Base-by-base conservation (phyloP, 2,888 invertebrate species). In the Apotomis betuletana region DNA sequence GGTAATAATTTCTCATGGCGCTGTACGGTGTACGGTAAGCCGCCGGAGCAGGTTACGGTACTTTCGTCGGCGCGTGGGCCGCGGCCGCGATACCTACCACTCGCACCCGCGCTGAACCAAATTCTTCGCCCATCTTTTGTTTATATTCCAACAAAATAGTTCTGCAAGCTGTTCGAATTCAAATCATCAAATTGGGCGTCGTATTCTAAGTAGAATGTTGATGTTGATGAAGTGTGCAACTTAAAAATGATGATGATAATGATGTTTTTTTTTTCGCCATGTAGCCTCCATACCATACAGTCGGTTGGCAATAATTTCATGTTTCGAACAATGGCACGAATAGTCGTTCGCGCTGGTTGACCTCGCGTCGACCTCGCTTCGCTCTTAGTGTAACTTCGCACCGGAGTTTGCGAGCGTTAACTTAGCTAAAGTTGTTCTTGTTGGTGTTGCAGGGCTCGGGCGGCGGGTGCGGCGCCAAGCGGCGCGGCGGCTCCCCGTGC, bases 391-490 rank as follows among this genome's bases (percentile, higher is more conserved):
- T 49, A 57, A 62, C 67, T 41, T 61, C 41, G 55, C 38, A 60
- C 51, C n/a, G 57, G 60, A 55, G 62, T 59, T 62, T 44, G 38
- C 46, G 51, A 67, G 27, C 13, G 44, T 51, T 67, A 55, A 27
- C 71, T 71, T 67, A 55, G 41, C 71, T 71, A 65, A 49, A 44
- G 61, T 49, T 74, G 73, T 78, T 77, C 15, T 58, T 12, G 82
- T 77, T 84, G 80, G 77, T 78, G 77, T 90, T 92, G 83, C 91
- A 92, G 92, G 92, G 90, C 87, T 92, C 92, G 87, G 92, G 92
- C 83, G 92, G 92, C 85, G 92, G 92, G 87, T 92, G 92, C 91
- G 91, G 92, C 90, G 92, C 87, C 91, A 92, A 92, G 86, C 90
- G 92, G 87, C 92, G 92, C 85, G 90, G 90, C 86, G 87, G 87